Conservation (phyloP, 1,140 invertebrate genomes). For the Penaeus vannamei region DNA sequence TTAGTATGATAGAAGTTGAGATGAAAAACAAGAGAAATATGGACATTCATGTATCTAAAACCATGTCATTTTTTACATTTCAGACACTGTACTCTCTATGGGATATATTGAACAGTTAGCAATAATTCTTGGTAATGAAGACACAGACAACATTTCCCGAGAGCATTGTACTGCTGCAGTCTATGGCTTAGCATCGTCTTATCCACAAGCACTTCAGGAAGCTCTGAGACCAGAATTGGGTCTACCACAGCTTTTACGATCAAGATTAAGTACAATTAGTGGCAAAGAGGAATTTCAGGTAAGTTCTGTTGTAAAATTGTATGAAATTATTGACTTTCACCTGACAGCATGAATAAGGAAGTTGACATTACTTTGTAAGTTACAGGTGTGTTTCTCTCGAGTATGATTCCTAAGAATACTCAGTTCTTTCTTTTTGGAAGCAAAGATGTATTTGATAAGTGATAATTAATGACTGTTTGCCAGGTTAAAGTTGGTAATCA, state of each 20-base stretch:
- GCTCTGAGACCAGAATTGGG: constrained; percentile 74
- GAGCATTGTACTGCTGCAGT: constrained; percentile 77
- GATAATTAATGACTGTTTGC: too few relatives aligned
- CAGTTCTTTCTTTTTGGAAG: too few relatives aligned
- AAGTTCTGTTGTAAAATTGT: constrained; percentile 29
- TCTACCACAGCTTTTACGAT: constrained; percentile 72
- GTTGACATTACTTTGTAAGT: too few relatives aligned
- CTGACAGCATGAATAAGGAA: too few relatives aligned
- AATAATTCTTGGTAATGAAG: constrained; percentile 73
- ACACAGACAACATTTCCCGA: constrained; percentile 71
- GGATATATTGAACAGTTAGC: constrained; percentile 77
- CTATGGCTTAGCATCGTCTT: constrained; percentile 73
- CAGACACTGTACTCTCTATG: constrained; percentile 75
- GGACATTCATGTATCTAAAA: neutral
- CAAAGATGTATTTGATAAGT: too few relatives aligned
- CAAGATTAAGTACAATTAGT: constrained; percentile 71
- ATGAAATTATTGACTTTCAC: too few relatives aligned
- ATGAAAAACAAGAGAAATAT: neutral
- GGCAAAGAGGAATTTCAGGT: constrained; percentile 71
- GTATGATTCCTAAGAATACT: too few relatives aligned
- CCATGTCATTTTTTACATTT: constrained; percentile 49
- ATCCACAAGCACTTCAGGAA: constrained; percentile 73
- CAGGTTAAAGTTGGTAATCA: too few relatives aligned
- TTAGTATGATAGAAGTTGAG: too few relatives aligned
- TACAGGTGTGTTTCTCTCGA: too few relatives aligned